Base-by-base conservation (phyloP, 1,140 invertebrate species). In the Apis florea region DNA sequence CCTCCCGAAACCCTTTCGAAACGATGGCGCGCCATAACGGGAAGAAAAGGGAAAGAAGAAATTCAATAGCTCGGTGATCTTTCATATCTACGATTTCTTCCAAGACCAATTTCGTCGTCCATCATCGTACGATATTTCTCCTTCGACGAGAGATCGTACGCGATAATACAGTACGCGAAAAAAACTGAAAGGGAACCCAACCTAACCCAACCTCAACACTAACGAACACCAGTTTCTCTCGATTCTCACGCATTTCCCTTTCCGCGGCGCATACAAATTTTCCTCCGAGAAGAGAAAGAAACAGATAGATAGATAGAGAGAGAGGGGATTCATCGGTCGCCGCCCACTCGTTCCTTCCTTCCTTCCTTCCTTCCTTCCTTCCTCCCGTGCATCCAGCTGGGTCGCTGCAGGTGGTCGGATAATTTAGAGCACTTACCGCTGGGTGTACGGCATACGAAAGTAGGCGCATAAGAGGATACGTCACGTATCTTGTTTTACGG, bases 341-440 rank as follows among this genome's bases (percentile, higher is more conserved):
- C n/a, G n/a, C 12, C 51, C 9, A 51, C 51, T 2, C 13, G 51
- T 53, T 53, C 31, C n/a, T n/a, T n/a, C n/a, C n/a, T n/a, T n/a
- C n/a, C n/a, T n/a, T n/a, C n/a, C n/a, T n/a, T n/a, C n/a, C n/a
- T n/a, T n/a, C n/a, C n/a, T n/a, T n/a, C n/a, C n/a, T 40, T 40
- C 31, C 31, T 6, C 5, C 5, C n/a, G 84, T 69, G 59, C 69
- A n/a, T 59, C 72, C 40, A 56, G 67, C 26, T 19, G 70, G 87
- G 59, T 40, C 73, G 84, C 85, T 79, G 84, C 85, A 88, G 90
- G 85, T 87, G 88, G 76, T 80, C 85, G 70, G 84, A 88, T 89
- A 90, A 87, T 92, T 91, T 84, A 85, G 81, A 88, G 85, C 88
- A 90, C 88, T 91, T 90, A 89, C 85, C 75, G 71, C 68, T 12